Base-by-base conservation (phyloP, 2,113 vertebrate genomes). In the Etia nguti region DNA sequence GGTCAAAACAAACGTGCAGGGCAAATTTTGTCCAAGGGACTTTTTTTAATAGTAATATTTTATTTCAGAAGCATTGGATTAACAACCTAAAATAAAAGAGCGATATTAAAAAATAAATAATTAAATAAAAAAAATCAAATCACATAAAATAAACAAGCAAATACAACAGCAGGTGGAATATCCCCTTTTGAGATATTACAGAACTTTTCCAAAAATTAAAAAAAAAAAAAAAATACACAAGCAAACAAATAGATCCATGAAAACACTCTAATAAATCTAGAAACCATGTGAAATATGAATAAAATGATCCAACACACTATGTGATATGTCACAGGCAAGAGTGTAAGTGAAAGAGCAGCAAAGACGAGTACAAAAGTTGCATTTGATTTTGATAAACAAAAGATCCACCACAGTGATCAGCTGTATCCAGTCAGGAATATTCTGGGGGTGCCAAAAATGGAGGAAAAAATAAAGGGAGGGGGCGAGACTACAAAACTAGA, bases 11-110 rank as follows among this genome's bases (percentile, higher is more conserved):
- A 68, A 88, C 18, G 8, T 7, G 43, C 29, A 91, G 29, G 26
- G 79, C 38, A 60, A 62, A 80, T 85, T 20, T 85, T 60, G 13
- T 83, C 34, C 79, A 83, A 4, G 26, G 43, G 10, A 31, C 84
- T 83, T 88, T 90, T 87, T 73, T 77, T 77, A 83, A 90, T 91
- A 82, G 77, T 22, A 46, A 56, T 59, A 34, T 68, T 87, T 83
- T 80, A 77, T 91, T 92, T 81, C 6, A 84, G 41, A 16, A 62
- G 10, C 38, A 68, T 88, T 15, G 8, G 6, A 43, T 75, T 70
- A 86, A 5, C 22, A 82, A 80, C 79, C n/a, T 29, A 60, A 80
- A 79, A 82, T 13, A 29, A 62, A 57, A 83, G 11, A 79, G 9
- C 13, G 60, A 75, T 29, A 43, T 16, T 8, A 54, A 46, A 73